Conservation (phyloP, 2,797 vertebrate genomes). For the Mus minutoides region DNA sequence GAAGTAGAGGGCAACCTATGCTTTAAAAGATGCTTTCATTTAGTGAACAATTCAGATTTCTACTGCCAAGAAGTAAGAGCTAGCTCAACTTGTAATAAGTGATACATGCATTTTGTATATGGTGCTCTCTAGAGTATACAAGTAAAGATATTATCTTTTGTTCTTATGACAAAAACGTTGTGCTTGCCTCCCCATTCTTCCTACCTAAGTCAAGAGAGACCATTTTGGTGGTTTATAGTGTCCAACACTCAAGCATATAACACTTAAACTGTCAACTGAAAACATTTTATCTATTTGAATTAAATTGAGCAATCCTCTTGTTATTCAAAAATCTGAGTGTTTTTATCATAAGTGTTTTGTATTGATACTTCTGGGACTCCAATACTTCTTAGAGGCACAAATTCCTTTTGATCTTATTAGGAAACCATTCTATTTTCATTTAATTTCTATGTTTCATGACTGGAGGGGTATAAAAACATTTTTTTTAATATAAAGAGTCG, state of each 20-base stretch:
- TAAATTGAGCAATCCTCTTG: slow-evolving; percentile 3
- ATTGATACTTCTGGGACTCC: slow-evolving; percentile 6
- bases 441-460: slow-evolving; percentile 50
- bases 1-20: background rate
- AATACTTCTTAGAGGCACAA: background rate
- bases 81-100: background rate
- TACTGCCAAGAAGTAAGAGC: background rate
- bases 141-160: slow-evolving; percentile 42
- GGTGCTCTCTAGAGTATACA: background rate
- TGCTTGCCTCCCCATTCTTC: slow-evolving; percentile 23
- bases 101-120: background rate
- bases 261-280: slow-evolving; percentile 65
- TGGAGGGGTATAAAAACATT: slow-evolving; percentile 19
- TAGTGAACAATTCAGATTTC: background rate
- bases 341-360: slow-evolving; percentile 41
- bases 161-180: slow-evolving; percentile 44
- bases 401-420: slow-evolving; percentile 43
- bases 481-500: background rate
- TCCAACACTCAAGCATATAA: background rate
- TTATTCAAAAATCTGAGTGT: slow-evolving; percentile 58
- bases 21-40: background rate
- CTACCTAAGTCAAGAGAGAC: slow-evolving; percentile 53
- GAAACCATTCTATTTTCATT: slow-evolving; percentile 58
- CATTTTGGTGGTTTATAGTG: background rate
- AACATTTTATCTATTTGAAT: slow-evolving; percentile 56